Evolutionary conservation across 2,797 vertebrate genomes (phyloP).

Genomic region (Halcyon leucocephala): DNA sequence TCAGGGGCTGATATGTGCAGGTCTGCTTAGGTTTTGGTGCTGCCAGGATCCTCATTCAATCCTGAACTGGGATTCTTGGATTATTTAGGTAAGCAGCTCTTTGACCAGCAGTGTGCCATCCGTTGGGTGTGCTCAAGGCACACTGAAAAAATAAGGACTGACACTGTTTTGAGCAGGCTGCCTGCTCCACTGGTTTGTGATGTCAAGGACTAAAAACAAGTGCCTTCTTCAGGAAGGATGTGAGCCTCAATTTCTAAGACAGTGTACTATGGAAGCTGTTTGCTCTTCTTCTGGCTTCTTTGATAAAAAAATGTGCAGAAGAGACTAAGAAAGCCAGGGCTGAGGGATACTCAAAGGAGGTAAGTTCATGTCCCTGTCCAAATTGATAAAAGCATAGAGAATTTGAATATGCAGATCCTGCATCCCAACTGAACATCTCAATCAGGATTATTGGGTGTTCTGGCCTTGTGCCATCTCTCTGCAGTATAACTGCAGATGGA

Average conservation of each 20-base stretch:
- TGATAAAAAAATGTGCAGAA: neutral
- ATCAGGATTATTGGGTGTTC: neutral
- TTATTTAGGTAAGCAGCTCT: neutral
- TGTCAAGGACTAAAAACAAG: neutral
- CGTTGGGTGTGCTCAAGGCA: neutral
- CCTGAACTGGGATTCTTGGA: neutral
- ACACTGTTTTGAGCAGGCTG: neutral
- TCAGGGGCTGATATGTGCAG: neutral
- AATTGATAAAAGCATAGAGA: neutral
- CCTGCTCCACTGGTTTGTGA: neutral
- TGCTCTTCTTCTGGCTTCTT: neutral
- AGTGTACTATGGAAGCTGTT: neutral
- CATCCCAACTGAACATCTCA: neutral
- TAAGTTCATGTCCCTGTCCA: neutral
- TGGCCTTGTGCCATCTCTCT: neutral
- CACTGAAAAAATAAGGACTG: neutral
- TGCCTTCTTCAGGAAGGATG: neutral
- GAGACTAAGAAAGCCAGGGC: neutral
- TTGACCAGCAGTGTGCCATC: neutral
- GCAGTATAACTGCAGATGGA: neutral
- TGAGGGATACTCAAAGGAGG: neutral
- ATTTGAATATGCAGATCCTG: neutral
- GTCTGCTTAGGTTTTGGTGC: neutral
- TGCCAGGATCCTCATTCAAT: accelerated
- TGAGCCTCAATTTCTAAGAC: neutral